Conservation (phyloP, 2,797 vertebrate genomes). For the Betta splendens region DNA sequence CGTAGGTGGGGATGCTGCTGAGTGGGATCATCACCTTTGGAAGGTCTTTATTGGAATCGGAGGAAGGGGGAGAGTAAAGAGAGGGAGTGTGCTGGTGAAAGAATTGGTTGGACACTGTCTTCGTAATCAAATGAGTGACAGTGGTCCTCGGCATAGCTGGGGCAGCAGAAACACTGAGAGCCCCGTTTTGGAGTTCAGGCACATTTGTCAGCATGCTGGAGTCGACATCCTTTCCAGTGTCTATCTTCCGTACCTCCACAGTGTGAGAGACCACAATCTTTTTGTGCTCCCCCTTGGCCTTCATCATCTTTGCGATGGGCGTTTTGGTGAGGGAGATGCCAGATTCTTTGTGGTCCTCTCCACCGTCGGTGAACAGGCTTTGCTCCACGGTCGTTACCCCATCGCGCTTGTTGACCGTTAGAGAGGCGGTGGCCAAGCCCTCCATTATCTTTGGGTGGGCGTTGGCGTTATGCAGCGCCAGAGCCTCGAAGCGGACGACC, state of each 20-base stretch:
- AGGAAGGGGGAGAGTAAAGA: conserved; percentile 76
- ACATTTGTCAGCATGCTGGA: conserved; percentile 78
- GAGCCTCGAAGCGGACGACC: conserved; percentile 89
- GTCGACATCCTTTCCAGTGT: conserved; percentile 74
- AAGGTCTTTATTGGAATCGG: conserved; percentile 86
- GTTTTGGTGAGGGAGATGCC: conserved; percentile 95
- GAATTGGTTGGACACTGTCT: conserved; percentile 80
- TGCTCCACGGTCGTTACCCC: conserved; percentile 88
- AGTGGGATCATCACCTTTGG: conserved; percentile 99
- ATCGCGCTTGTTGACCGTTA: conserved; percentile 88
- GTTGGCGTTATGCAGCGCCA: conserved; percentile 90
- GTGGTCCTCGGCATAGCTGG: conserved; percentile 88
- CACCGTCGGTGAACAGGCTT: conserved; percentile 79
- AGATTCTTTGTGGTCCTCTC: conserved; percentile 82
- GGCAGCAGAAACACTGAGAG: conserved; percentile 83
- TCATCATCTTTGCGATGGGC: conserved; percentile 96
- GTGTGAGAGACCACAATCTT: conserved; percentile 89
- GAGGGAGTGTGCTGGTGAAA: conserved; percentile 84
- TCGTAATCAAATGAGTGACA: conserved; percentile 84
- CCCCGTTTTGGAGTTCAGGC: conserved; percentile 81
- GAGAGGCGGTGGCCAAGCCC: conserved; percentile 77
- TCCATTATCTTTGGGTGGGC: conserved; percentile 81
- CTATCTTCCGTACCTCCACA: conserved; percentile 85
- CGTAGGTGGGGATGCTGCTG: conserved; percentile 97
- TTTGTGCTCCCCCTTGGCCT: conserved; percentile 92